These are phyloP conservation scores for Buteo buteo DNA, from an alignment of 2,113 vertebrate genomes.

Conservation along the genomic window DNA sequence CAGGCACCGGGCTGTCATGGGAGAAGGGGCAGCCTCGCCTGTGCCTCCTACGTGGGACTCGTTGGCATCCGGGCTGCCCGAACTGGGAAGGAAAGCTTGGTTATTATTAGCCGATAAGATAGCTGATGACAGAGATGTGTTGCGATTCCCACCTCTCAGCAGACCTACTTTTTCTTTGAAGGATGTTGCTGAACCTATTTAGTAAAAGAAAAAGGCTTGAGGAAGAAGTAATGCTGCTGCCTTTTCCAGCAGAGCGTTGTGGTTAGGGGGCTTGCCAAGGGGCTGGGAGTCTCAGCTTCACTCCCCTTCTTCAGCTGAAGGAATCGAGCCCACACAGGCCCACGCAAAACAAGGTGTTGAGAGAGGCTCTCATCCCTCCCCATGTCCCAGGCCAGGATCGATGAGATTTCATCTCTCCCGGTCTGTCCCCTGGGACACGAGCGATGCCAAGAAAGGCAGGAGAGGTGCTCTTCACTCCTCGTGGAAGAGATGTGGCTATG, in stretches of 20 bases:
- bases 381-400: background rate
- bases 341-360: background rate
- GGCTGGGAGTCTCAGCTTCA: background rate
- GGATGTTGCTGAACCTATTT: background rate
- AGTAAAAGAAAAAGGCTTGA: background rate
- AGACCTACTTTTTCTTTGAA: background rate
- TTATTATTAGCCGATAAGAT: background rate
- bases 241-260: background rate
- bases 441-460: background rate
- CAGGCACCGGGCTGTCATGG: background rate
- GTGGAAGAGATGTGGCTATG: rapidly evolving
- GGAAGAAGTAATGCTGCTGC: background rate
- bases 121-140: background rate
- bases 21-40: background rate
- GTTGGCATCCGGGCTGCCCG: background rate
- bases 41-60: rapidly evolving
- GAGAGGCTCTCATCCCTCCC: background rate
- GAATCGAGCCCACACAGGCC: background rate
- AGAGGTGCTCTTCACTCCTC: background rate
- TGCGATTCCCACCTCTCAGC: background rate
- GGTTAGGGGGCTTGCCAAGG: background rate
- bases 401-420: background rate
- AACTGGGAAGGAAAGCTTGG: background rate
- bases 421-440: background rate
- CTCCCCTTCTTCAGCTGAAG: background rate